Evolutionary conservation across 1,140 invertebrate genomes (phyloP).

Genomic region (Archivesica marissinica): DNA sequence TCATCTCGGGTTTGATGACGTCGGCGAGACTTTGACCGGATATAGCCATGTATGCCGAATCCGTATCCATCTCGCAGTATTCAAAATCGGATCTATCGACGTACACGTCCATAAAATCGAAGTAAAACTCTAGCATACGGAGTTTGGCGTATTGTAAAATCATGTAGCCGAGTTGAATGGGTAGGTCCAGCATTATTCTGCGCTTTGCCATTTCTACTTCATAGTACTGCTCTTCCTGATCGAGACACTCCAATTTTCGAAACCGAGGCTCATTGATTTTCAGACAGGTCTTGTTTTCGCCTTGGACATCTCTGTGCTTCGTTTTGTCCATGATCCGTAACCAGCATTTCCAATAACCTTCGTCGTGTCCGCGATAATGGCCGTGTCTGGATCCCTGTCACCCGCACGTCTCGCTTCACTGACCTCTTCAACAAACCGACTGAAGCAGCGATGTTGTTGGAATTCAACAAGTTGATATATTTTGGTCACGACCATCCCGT

Average conservation of each 20-base stretch:
- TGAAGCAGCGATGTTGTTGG: no score
- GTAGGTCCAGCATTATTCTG: constrained; percentile 48
- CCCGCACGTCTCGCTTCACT: no score
- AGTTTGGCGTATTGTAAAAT: background rate
- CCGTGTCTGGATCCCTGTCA: no score
- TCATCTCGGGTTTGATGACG: background rate
- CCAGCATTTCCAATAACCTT: constrained; percentile 63
- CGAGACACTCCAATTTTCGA: constrained; percentile 10
- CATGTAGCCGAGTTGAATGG: constrained; percentile 45
- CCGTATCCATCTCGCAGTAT: constrained; percentile 12
- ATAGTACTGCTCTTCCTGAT: constrained; percentile 35
- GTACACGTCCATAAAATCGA: background rate
- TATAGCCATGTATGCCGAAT: constrained; percentile 12
- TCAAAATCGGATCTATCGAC: background rate
- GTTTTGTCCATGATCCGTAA: constrained; percentile 64
- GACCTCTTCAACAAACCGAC: no score
- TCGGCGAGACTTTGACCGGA: constrained; percentile 3
- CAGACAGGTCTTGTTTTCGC: no score
- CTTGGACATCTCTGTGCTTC: no score
- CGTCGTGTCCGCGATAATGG: constrained; percentile 67
- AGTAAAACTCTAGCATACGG: constrained; percentile 8
- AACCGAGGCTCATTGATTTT: no score
- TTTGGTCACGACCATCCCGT: no score
- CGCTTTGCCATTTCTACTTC: no score
- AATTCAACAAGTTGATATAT: no score